Base-by-base conservation (phyloP, 2,888 invertebrate genomes). In the Ochropleura plecta region DNA sequence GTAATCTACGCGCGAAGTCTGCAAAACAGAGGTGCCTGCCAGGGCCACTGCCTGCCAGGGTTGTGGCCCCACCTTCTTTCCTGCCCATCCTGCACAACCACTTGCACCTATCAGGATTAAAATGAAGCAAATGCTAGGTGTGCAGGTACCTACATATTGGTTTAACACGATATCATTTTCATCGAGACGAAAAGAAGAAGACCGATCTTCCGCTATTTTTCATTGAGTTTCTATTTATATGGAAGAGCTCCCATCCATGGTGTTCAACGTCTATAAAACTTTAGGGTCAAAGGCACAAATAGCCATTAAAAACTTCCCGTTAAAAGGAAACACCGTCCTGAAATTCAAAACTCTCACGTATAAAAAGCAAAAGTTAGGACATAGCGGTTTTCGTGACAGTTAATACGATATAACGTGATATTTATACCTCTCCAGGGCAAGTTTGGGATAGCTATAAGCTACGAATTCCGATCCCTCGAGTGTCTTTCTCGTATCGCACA, bases 341-440 rank as follows among this genome's bases (percentile, higher is more conserved):
- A 77, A 79, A 72, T 82, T 73, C 70, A 78, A 76, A 85, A 82
- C 57, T 81, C 63, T 66, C 46, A 51, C 40, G 49, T 44, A 79
- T 67, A 86, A 88, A 83, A 82, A 70, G 74, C 9, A 75, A 83
- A 81, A 78, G 75, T 79, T 79, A 78, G 72, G 73, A 70, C 71
- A 70, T 85, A 82, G 89, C 84, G 88, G 88, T 89, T 90, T 89
- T 88, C 86, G 88, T 88, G 91, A 91, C 92, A 92, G 90, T 90
- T 91, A 91, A 91, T 92, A 87, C 84, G 89, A 86, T 86, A 87
- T 85, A 86, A 86, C 85, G 82, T 84, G 85, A 90, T 94, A 94
- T 95, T 95, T 94, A 94, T 94, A 91, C 90, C 88, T 89, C 94
- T 90, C 89, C 66, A 55, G 95, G 94, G 95, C 91, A 90, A 92